A percentile compares a stretch with the other conserved stretches of the same genome.
Conservation (phyloP, 64 coral and sea anemone species). For the Montipora sp. region DNA sequence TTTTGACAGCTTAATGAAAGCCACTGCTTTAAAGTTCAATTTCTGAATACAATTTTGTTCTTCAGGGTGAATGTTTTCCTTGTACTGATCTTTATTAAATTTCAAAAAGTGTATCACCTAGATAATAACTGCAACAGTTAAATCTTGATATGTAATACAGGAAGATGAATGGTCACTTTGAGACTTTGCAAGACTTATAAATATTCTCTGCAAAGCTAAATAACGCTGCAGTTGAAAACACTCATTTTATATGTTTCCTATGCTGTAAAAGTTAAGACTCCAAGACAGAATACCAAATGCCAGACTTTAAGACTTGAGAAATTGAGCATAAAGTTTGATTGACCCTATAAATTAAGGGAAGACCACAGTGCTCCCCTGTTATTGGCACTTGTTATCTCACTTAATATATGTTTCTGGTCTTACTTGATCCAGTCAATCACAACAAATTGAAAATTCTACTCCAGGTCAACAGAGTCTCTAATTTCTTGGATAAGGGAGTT, state of each 20-base stretch:
- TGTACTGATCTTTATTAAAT: conserved; percentile 10
- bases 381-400: neutral
- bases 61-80: neutral
- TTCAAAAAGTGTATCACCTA: conserved; percentile 21
- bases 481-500: conserved; percentile 48
- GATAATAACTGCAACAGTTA: neutral
- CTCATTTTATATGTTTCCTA: neutral
- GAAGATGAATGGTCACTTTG: no score
- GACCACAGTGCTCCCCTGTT: no score
- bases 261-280: conserved; percentile 3
- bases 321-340: neutral
- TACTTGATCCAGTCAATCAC: conserved; percentile 1
- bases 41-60: conserved; percentile 7
- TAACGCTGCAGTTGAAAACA: neutral
- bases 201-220: no score
- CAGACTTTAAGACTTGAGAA: conserved; percentile 12
- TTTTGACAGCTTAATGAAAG: no score
- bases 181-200: no score
- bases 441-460: conserved; percentile 17
- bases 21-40: neutral
- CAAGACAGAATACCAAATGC: conserved; percentile 1
- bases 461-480: conserved; percentile 35
- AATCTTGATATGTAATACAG: conserved; percentile 1
- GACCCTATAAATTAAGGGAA: no score
- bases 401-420: neutral